Conservation (phyloP, 2,797 vertebrate species). For the Manis crassicaudata region DNA sequence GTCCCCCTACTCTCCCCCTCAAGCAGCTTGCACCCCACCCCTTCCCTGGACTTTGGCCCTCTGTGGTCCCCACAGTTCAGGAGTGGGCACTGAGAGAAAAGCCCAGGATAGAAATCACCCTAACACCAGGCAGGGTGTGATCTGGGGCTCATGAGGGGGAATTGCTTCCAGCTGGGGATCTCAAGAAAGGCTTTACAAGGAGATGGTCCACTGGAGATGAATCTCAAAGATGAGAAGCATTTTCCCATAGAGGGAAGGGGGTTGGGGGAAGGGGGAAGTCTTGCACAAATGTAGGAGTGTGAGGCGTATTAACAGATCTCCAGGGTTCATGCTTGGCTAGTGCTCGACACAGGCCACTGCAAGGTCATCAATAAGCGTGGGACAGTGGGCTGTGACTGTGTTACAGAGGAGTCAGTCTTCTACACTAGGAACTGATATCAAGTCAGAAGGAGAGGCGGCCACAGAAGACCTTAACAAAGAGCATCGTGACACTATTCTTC, state of each 20-base stretch:
- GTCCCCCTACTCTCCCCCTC: neutral
- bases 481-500: accelerated
- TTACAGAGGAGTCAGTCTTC: neutral
- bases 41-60: neutral
- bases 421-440: neutral
- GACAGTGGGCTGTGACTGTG: neutral
- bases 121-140: accelerated
- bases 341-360: neutral
- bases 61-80: neutral
- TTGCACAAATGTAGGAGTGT: neutral
- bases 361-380: accelerated
- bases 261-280: neutral
- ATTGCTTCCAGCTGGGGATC: neutral
- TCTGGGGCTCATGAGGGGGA: neutral
- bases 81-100: neutral
- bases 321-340: neutral
- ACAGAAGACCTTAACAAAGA: neutral
- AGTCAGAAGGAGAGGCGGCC: neutral
- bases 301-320: neutral
- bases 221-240: neutral
- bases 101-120: too few species aligned
- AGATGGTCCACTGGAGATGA: neutral
- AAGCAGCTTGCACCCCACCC: accelerated
- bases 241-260: neutral
- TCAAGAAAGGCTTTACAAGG: neutral